Conservation (phyloP, 2,888 invertebrate species). For the Parochlus steinenii region DNA sequence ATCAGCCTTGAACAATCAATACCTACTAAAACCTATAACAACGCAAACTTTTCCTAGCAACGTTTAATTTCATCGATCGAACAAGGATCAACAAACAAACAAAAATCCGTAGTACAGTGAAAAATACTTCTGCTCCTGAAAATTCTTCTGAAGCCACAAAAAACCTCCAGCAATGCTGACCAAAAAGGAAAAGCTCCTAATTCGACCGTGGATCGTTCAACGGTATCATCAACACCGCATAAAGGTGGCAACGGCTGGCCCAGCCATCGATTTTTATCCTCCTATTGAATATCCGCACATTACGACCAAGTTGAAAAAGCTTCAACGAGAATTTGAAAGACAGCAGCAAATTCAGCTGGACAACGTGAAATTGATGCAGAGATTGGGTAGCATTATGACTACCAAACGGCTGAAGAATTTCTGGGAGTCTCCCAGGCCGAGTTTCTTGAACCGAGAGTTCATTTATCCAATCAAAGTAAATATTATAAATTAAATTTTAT, state of each 20-base stretch:
- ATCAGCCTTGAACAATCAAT: too few species aligned
- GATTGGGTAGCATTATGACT: constrained; percentile 46
- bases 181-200: constrained; percentile 48
- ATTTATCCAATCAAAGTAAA: constrained; percentile 18
- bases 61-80: too few species aligned
- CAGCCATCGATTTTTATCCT: constrained; percentile 48
- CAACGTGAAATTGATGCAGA: constrained; percentile 50
- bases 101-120: too few species aligned
- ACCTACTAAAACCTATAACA: too few species aligned
- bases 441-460: constrained; percentile 23
- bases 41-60: too few species aligned
- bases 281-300: constrained; percentile 49
- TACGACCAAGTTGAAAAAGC: constrained; percentile 47
- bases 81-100: too few species aligned
- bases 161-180: constrained; percentile 52
- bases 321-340: constrained; percentile 50
- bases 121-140: too few species aligned
- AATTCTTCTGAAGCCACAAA: too few species aligned
- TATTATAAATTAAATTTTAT: constrained; percentile 3
- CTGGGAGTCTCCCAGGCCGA: constrained; percentile 46
- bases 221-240: constrained; percentile 49
- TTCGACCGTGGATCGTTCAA: constrained; percentile 52
- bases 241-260: constrained; percentile 47
- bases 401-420: constrained; percentile 48
- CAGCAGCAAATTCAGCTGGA: constrained; percentile 44